A percentile compares a stretch with the other conserved stretches of the same genome.
phyloP scores from a whole-genome alignment of 2,888 invertebrate genomes.

The Polymixis flavicincta region DNA sequence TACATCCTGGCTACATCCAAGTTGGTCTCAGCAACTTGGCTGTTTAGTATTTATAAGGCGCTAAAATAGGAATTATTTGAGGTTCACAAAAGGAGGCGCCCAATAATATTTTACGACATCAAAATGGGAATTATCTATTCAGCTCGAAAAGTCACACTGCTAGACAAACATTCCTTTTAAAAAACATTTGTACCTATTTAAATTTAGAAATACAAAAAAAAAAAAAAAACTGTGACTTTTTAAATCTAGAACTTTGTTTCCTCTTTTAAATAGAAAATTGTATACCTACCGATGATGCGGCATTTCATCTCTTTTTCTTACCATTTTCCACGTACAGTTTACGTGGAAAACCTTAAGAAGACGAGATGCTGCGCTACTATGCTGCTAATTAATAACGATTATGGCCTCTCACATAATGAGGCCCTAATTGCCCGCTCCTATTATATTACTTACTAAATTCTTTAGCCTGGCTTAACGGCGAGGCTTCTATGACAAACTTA shows the following conservation, averaged over 20 bases:
- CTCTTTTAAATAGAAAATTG: neutral
- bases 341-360: neutral
- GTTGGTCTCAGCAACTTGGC: neutral
- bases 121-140: no score
- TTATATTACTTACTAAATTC: conserved; percentile 28
- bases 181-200: neutral
- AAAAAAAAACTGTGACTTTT: neutral
- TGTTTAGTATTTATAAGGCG: neutral
- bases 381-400: conserved; percentile 36
- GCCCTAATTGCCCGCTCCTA: conserved; percentile 24
- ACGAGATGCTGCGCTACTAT: neutral
- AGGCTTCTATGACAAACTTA: conserved; percentile 35
- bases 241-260: no score
- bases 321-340: neutral
- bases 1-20: neutral
- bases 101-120: neutral
- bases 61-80: neutral
- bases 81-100: neutral
- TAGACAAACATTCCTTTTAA: neutral
- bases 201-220: neutral
- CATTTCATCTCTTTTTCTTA: neutral
- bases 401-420: conserved; percentile 18
- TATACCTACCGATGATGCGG: no score
- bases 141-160: no score
- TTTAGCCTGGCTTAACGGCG: conserved; percentile 20